Percentiles rank a stretch among this genome's conserved stretches.
Evolutionary conservation across 2,797 vertebrate genomes (phyloP).

Genomic region (Hydrophis major): DNA sequence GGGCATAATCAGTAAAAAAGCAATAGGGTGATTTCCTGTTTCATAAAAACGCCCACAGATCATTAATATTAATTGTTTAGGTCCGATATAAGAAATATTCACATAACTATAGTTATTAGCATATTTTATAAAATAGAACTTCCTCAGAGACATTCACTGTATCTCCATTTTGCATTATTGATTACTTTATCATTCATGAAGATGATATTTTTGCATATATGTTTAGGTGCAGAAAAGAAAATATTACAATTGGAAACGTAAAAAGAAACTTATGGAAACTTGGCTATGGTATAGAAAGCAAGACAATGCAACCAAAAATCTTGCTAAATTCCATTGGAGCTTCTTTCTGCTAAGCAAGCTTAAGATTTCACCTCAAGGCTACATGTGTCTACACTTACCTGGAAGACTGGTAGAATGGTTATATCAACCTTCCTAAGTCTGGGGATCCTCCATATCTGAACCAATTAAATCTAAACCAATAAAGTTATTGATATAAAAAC

Average conservation of each 20-base stretch:
- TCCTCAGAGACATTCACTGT: constrained; percentile 3
- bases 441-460: neutral
- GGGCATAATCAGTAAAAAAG: constrained; percentile 50
- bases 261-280: neutral
- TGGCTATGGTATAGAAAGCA: neutral
- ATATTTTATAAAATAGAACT: constrained; percentile 3
- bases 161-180: neutral
- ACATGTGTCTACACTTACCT: neutral
- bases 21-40: constrained; percentile 44
- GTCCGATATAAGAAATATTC: neutral
- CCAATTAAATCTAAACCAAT: neutral
- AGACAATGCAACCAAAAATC: too few species aligned
- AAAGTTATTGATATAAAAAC: neutral
- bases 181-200: neutral
- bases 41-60: constrained; percentile 7
- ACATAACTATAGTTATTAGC: constrained; percentile 12
- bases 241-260: neutral
- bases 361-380: neutral
- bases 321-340: neutral
- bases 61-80: neutral
- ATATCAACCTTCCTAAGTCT: neutral
- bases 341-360: neutral
- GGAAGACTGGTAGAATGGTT: neutral
- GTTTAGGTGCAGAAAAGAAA: neutral
- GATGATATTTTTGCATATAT: neutral